phyloP scores from a whole-genome alignment of 2,888 invertebrate species.

The Camponotus fellah region DNA sequence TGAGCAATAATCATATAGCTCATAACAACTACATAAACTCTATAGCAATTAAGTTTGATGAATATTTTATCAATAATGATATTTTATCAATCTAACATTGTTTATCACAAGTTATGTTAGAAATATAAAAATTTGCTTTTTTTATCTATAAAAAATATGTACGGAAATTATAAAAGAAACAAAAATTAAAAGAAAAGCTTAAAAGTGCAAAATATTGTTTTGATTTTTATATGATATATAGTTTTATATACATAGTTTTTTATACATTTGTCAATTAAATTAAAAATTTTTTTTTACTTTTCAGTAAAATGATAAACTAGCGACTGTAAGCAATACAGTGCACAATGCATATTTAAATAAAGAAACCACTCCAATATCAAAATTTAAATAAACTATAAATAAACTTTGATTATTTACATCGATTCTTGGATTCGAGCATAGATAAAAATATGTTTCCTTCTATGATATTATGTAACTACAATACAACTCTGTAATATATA shows the following conservation, averaged over 20 bases:
- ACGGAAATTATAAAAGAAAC: not conserved
- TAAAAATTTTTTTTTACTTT: not conserved
- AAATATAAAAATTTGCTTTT: not conserved
- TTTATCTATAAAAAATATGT: not conserved
- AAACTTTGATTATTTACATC: conserved; percentile 21
- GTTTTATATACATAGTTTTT: not conserved
- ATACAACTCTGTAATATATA: conserved; percentile 18
- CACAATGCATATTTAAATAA: not conserved
- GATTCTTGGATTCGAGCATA: not conserved
- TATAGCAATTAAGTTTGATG: conserved; percentile 10
- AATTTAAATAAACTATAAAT: conserved; percentile 9
- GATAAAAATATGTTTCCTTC: not conserved
- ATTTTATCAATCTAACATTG: conserved; percentile 4
- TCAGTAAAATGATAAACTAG: not conserved
- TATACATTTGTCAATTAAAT: not conserved
- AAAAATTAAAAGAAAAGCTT: not conserved
- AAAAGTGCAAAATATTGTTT: not conserved
- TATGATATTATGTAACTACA: conserved; percentile 21
- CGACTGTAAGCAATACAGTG: not conserved
- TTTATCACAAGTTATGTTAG: not conserved
- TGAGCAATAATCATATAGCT: conserved; percentile 2
- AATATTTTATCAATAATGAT: conserved; percentile 24
- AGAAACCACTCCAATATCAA: conserved; percentile 27
- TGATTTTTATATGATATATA: not conserved
- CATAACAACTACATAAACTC: conserved; percentile 1